Conservation (phyloP, 1,140 invertebrate species). For the Pollicipes pollicipes region DNA sequence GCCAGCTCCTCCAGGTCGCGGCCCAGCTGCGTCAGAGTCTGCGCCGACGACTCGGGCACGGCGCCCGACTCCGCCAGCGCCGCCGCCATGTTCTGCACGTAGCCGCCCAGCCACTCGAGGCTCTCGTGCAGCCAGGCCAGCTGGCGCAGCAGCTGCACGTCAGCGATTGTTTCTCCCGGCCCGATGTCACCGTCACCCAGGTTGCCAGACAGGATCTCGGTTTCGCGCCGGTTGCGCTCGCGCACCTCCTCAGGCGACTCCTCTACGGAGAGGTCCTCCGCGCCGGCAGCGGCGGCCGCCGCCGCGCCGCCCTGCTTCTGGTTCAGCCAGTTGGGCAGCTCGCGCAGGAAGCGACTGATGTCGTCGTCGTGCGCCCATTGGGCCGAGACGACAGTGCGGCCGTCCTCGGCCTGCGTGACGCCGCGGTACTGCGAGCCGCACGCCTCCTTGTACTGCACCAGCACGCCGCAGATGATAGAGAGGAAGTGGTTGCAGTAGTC, state of each 20-base stretch:
- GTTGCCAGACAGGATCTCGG: conserved; percentile 76
- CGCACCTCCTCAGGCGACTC: conserved; percentile 47
- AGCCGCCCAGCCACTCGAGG: conserved; percentile 42
- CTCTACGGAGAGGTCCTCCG: conserved; percentile 22
- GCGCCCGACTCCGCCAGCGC: conserved; percentile 9
- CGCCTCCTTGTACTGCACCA: conserved; percentile 54
- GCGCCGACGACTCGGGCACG: conserved; percentile 29
- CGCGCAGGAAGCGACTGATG: conserved; percentile 72
- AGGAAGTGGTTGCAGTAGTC: conserved; percentile 49
- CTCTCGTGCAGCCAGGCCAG: conserved; percentile 79
- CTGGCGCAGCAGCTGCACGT: conserved; percentile 53
- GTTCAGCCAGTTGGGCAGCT: conserved; percentile 62
- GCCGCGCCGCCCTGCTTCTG: conserved; percentile 35
- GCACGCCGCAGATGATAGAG: conserved; percentile 43
- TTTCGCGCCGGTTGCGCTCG: conserved; percentile 65
- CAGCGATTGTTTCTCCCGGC: conserved; percentile 62
- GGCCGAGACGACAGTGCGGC: conserved; percentile 49
- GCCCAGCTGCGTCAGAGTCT: conserved; percentile 42
- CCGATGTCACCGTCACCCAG: conserved; percentile 67
- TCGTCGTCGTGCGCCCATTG: conserved; percentile 88
- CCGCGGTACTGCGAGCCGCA: conserved; percentile 53
- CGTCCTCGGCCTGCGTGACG: conserved; percentile 51
- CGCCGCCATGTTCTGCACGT: neutral
- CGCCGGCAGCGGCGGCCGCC: conserved; percentile 12
- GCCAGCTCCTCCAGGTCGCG: conserved; percentile 70